Conservation (phyloP, 2,113 vertebrate genomes). For the Misgurnus anguillicaudatus region DNA sequence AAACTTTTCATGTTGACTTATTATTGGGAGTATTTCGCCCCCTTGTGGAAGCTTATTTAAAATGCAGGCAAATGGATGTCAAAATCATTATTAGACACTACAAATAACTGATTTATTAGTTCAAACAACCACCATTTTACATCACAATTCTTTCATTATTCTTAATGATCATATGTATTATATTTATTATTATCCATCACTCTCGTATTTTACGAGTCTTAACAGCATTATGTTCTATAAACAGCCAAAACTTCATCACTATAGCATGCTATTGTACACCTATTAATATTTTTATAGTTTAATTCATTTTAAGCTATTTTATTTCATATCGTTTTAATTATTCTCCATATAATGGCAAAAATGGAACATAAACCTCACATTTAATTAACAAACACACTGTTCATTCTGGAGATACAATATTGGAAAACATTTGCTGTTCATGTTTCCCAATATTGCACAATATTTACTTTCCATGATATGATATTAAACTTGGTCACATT, state of each 20-base stretch:
- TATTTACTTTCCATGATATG: background rate
- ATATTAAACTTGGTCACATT: too few species aligned
- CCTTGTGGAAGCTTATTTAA: background rate
- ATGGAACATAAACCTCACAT: background rate
- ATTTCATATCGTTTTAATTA: background rate
- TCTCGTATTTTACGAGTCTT: background rate
- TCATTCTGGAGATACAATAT: background rate
- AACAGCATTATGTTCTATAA: slow-evolving; percentile 3
- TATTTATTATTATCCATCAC: background rate
- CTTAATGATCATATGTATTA: background rate
- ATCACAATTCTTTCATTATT: background rate
- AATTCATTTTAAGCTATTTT: background rate
- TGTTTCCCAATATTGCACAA: background rate
- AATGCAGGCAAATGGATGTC: too few species aligned
- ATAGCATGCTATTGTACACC: slow-evolving; percentile 19
- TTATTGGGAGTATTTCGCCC: background rate
- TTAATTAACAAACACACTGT: background rate
- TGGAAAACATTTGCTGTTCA: background rate
- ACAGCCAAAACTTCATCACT: slow-evolving; percentile 1
- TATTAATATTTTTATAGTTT: background rate
- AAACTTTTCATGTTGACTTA: too few species aligned
- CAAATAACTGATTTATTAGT: slow-evolving; percentile 1
- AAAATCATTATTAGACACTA: too few species aligned
- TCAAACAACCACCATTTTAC: background rate
- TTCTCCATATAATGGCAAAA: background rate